phyloP scores from a whole-genome alignment of 2,113 vertebrate species.

The zebrafish (Danio rerio) region GRCz12tu NC_133187.1:36898001-36898500 shows the following conservation, averaged over 20 bases:
- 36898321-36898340: slow-evolving; percentile 51
- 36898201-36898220: not conserved
- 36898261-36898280: slow-evolving; percentile 37
- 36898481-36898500: slow-evolving; percentile 68
- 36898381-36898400: slow-evolving; percentile 76
- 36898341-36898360: slow-evolving; percentile 56
- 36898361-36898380: slow-evolving; percentile 45
- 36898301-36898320: slow-evolving; percentile 30
- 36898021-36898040: too few relatives aligned
- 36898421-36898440: slow-evolving; percentile 74
- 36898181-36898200: too few relatives aligned
- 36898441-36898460: slow-evolving; percentile 81
- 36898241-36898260: not conserved
- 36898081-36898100: too few relatives aligned
- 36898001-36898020: too few relatives aligned
- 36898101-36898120: too few relatives aligned
- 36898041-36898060: too few relatives aligned
- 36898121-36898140: too few relatives aligned
- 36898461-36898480: slow-evolving; percentile 89
- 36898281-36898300: slow-evolving; percentile 13
- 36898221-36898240: not conserved
- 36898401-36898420: slow-evolving; percentile 84
- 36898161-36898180: too few relatives aligned
- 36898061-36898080: too few relatives aligned
- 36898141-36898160: too few relatives aligned